A percentile compares a stretch with the other conserved stretches of the same genome.
Conservation (phyloP, 1,140 invertebrate genomes). For the Pseudachorutes palmiensis region DNA sequence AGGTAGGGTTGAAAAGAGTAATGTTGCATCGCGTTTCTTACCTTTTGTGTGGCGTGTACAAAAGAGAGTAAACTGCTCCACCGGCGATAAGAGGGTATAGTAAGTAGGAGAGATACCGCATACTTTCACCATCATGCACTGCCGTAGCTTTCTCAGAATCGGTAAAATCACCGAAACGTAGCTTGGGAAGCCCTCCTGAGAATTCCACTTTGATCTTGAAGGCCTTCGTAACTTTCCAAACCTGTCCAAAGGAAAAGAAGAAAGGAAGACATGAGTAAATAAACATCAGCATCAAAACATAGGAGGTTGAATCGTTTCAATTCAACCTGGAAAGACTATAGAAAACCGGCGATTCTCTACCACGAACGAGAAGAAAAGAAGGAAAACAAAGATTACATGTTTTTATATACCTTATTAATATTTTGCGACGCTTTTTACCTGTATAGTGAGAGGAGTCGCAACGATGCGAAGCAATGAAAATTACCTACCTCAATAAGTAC, state of each 20-base stretch:
- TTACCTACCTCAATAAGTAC: conserved; percentile 70
- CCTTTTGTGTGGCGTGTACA: conserved; percentile 87
- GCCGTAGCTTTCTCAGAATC: conserved; percentile 70
- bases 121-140: conserved; percentile 76
- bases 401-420: no score
- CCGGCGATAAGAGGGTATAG: conserved; percentile 80
- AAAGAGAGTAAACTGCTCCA: conserved; percentile 82
- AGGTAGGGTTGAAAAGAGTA: no score
- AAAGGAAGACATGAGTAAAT: background rate
- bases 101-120: conserved; percentile 82
- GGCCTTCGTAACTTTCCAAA: conserved; percentile 92
- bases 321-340: conserved; percentile 11
- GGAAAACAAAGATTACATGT: background rate
- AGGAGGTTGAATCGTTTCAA: no score
- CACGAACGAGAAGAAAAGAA: background rate
- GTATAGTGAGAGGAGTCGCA: no score
- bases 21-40: conserved; percentile 40
- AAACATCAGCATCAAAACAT: no score
- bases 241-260: conserved; percentile 47
- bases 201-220: conserved; percentile 55
- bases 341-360: no score
- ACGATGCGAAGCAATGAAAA: no score
- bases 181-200: conserved; percentile 20
- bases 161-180: conserved; percentile 43
- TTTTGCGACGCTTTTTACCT: no score